These are phyloP conservation scores for Ptiloglossa arizonensis DNA, from an alignment of 1,140 invertebrate genomes.

Conservation along the genomic window DNA sequence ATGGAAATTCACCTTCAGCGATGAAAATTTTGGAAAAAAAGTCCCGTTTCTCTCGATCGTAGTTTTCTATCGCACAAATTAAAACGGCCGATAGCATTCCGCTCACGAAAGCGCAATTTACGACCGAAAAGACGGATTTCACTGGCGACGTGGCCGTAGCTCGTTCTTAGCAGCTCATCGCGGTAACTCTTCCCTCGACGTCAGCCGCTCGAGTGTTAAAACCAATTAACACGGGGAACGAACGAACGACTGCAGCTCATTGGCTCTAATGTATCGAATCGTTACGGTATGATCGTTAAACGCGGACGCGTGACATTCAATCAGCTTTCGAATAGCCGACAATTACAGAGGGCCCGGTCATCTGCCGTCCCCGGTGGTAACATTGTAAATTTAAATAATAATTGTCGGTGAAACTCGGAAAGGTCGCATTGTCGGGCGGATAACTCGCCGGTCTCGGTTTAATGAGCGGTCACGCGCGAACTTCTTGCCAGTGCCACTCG, in stretches of 20 bases:
- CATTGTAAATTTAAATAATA: constrained; percentile 1
- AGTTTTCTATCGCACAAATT: no score
- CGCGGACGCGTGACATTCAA: background rate
- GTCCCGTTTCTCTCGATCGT: no score
- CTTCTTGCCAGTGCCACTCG: background rate
- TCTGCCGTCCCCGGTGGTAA: background rate
- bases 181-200: no score
- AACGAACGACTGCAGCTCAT: background rate
- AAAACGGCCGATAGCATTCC: no score
- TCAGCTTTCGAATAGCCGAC: background rate
- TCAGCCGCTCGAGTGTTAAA: no score
- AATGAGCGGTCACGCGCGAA: background rate
- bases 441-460: background rate
- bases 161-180: no score
- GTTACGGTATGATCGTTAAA: background rate
- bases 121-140: no score
- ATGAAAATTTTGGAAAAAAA: no score
- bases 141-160: no score
- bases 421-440: background rate
- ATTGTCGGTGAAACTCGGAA: background rate
- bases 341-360: background rate
- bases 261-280: background rate
- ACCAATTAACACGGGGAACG: no score
- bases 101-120: no score
- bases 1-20: no score